phyloP scores from a whole-genome alignment of 2,888 invertebrate species.

The Polylopha cassiicola region DNA sequence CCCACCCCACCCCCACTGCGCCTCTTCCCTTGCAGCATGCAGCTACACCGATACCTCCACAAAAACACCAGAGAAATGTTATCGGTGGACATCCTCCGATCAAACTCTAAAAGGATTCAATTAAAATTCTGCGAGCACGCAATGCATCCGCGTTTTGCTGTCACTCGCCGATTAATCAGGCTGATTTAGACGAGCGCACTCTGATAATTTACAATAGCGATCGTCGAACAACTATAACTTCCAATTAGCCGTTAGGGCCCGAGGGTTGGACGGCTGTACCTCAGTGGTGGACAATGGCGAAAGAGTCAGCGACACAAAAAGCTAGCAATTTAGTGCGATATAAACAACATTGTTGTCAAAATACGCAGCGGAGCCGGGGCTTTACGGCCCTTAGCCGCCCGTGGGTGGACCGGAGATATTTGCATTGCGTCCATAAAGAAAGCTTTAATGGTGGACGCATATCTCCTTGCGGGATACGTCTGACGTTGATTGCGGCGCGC shows the following conservation, averaged over 20 bases:
- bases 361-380: slow-evolving; percentile 28
- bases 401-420: slow-evolving; percentile 35
- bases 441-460: slow-evolving; percentile 36
- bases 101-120: no score
- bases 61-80: neutral
- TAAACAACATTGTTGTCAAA: slow-evolving; percentile 49
- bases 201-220: slow-evolving; percentile 55
- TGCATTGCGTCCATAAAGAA: slow-evolving; percentile 40
- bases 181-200: slow-evolving; percentile 53
- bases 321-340: slow-evolving; percentile 37
- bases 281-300: slow-evolving; percentile 31
- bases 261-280: slow-evolving; percentile 29
- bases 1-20: no score
- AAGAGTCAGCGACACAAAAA: slow-evolving; percentile 43
- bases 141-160: slow-evolving; percentile 33
- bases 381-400: slow-evolving; percentile 33
- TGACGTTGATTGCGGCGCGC: slow-evolving; percentile 33
- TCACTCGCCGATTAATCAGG: slow-evolving; percentile 50
- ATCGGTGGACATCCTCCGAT: neutral
- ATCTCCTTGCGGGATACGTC: slow-evolving; percentile 29
- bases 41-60: neutral
- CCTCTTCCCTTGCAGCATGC: no score
- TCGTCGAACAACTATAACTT: slow-evolving; percentile 57
- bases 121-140: slow-evolving; percentile 31
- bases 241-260: slow-evolving; percentile 51